A percentile compares a stretch with the other conserved stretches of the same genome.
Conservation (phyloP, 2,888 invertebrate species). For the Athalia rosae region DNA sequence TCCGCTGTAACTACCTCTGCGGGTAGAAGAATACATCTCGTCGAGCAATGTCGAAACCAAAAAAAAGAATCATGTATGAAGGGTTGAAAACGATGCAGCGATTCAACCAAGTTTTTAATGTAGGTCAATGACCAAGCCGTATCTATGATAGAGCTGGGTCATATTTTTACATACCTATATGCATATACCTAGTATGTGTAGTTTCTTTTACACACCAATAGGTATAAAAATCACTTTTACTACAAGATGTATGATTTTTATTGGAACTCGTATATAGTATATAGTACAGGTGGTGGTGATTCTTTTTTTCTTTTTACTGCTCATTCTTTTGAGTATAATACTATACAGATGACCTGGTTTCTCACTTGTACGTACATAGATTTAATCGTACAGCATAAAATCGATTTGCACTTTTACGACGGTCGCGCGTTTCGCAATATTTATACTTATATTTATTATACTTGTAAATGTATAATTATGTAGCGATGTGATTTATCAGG, state of each 20-base stretch:
- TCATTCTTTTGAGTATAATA: slow-evolving; percentile 5
- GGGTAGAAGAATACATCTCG: neutral
- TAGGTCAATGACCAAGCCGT: slow-evolving; percentile 32
- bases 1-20: too few relatives aligned
- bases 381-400: too few relatives aligned
- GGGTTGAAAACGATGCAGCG: neutral
- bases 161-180: neutral
- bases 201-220: neutral
- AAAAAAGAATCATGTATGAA: neutral
- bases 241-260: slow-evolving; percentile 36
- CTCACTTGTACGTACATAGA: slow-evolving; percentile 12
- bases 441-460: neutral
- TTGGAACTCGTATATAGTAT: slow-evolving; percentile 23
- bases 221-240: neutral
- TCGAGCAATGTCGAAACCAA: slow-evolving; percentile 22
- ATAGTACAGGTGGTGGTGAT: neutral
- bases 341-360: slow-evolving; percentile 9
- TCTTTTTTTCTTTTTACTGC: neutral
- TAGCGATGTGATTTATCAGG: too few relatives aligned
- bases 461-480: too few relatives aligned
- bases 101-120: slow-evolving; percentile 5
- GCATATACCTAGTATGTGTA: neutral
- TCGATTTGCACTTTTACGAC: too few relatives aligned
- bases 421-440: neutral
- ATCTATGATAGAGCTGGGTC: neutral